Percentiles rank a stretch among this genome's conserved stretches.
Evolutionary conservation across 2,888 invertebrate species (phyloP).

Genomic region (Busseola fusca): DNA sequence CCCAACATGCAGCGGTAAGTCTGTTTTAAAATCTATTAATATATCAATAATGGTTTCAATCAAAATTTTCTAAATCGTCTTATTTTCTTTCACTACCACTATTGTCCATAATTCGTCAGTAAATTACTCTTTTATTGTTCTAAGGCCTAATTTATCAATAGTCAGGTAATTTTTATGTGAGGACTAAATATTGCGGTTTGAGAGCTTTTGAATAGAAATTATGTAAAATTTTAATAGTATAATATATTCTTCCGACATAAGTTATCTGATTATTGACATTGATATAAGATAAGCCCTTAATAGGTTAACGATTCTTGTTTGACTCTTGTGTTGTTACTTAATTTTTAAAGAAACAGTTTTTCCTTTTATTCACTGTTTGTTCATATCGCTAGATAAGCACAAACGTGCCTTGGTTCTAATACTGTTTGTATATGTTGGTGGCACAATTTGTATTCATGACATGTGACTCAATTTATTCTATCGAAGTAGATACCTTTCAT

Average conservation of each 20-base stretch:
- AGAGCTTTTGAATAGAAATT: not conserved
- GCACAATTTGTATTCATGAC: conserved; percentile 22
- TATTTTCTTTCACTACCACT: not conserved
- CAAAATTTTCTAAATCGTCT: not conserved
- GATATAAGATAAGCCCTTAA: not conserved
- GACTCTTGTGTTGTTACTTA: not conserved
- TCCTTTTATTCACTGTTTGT: conserved; percentile 3
- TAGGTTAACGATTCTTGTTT: not conserved
- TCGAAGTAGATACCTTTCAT: not conserved
- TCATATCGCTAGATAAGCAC: conserved; percentile 1
- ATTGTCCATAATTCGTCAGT: not conserved
- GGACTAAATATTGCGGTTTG: not conserved
- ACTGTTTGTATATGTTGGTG: not conserved
- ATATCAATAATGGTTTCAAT: not conserved
- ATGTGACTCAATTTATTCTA: not conserved
- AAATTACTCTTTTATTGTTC: not conserved
- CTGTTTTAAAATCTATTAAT: conserved; percentile 1
- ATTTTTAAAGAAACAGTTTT: not conserved
- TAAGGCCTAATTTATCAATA: not conserved
- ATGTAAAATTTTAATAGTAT: not conserved
- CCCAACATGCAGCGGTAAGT: too few species aligned
- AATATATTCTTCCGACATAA: not conserved
- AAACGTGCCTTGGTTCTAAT: conserved; percentile 2
- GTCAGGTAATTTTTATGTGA: not conserved
- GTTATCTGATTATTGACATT: not conserved